Evolutionary conservation across 2,113 vertebrate genomes (phyloP).

Genomic region (Crotalus horridus): DNA sequence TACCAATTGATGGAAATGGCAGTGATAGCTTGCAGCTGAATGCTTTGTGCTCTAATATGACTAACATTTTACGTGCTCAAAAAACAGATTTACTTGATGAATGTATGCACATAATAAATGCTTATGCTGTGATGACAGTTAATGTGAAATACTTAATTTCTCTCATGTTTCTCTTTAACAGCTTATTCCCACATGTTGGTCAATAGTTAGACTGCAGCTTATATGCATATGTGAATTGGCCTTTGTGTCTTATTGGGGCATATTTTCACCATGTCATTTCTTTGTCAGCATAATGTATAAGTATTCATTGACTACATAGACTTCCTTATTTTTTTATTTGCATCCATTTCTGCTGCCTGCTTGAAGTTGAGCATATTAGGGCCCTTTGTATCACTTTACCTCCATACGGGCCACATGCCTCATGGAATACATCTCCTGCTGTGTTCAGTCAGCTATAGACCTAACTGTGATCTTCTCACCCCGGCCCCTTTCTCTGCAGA

Average conservation of each 20-base stretch:
- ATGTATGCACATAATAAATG: neutral
- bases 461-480: conserved; percentile 20
- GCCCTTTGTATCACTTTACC: conserved; percentile 41
- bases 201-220: neutral
- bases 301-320: conserved; percentile 23
- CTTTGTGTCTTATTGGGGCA: rapidly evolving
- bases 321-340: conserved; percentile 34
- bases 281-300: conserved; percentile 7
- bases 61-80: neutral
- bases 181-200: neutral
- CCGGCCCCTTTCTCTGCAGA: neutral
- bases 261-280: neutral
- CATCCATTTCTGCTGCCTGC: conserved; percentile 2
- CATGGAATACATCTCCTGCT: conserved; percentile 47
- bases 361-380: conserved; percentile 44
- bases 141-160: neutral
- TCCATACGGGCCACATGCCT: conserved; percentile 45
- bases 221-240: neutral
- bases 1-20: neutral
- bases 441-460: conserved; percentile 40
- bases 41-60: neutral
- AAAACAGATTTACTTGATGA: neutral
- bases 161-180: too few relatives aligned
- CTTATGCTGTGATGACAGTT: neutral
- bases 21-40: neutral